Base-by-base conservation (phyloP, 53 echinoderm and acorn worm genomes). In the Paracentrotus lividus region DNA sequence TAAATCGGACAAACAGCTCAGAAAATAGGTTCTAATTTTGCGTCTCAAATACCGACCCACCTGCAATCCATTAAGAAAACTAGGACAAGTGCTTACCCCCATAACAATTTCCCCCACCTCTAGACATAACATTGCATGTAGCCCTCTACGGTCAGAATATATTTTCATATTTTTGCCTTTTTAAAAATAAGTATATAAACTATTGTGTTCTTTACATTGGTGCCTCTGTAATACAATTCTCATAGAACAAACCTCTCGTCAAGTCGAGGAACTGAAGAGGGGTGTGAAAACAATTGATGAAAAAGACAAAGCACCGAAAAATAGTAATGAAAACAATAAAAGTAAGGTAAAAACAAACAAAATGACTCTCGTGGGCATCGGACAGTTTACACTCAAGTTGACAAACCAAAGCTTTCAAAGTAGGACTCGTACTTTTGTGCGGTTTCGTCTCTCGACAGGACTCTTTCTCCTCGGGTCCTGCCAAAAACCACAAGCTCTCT, bases 1-100 rank as follows among this genome's bases (percentile, higher is more conserved):
- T 52, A 49, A 68, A 90, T 90, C 90, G 90, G 90, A 72, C 90
- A 90, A 90, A 90, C 90, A 90, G 90, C 90, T 90, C 49, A 47
- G 53, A 72, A n/a, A 49, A 68, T 90, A 72, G 72, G 90, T 49
- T 90, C 90, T 49, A 90, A 90, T 90, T 90, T 68, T 49, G 66
- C 90, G 47, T 90, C 72, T 68, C 68, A 32, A n/a, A 56, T 78
- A 78, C 58, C 81, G 56, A 2, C 81, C 54, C 92, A 78, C 92
- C 92, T 92, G 92, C 44, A 56, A 21, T 92, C 81, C 24, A 92
- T 92, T 92, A 78, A 23, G 78, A 43, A 92, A 90, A 92, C 49
- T 92, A 92, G 92, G 92, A 26, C 92, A 92, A 78, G 56, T 58
- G 42, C 43, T 77, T 72, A 67, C 49, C 90, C 69, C 90, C 67